Percentiles rank a stretch among this genome's conserved stretches.
Conservation (phyloP, 2,888 invertebrate genomes). For the Arge pagana region DNA sequence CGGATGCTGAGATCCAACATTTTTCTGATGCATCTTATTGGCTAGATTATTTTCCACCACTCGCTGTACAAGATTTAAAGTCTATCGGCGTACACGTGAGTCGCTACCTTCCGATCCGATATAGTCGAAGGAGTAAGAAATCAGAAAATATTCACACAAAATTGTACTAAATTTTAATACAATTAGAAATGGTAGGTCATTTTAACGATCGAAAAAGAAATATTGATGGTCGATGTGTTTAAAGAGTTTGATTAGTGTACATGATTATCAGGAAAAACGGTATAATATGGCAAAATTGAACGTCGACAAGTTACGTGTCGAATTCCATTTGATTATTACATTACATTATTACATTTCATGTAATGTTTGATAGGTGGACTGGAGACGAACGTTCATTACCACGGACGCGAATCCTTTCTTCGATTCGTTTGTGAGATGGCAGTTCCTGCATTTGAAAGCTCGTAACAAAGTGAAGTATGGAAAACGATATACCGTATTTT, state of each 20-base stretch:
- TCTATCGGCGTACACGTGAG: slow-evolving; percentile 91
- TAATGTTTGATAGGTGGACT: slow-evolving; percentile 76
- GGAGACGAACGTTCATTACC: slow-evolving; percentile 97
- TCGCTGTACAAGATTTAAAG: slow-evolving; percentile 83
- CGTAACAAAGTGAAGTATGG: slow-evolving; percentile 94
- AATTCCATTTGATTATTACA: slow-evolving; percentile 18
- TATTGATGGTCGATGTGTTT: no score
- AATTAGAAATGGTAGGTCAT: no score
- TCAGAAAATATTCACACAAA: slow-evolving; percentile 6
- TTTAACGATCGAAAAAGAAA: no score
- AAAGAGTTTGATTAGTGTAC: slow-evolving; percentile 3
- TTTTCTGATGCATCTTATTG: slow-evolving; percentile 92
- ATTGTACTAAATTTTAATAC: slow-evolving; percentile 16
- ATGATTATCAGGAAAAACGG: slow-evolving; percentile 10
- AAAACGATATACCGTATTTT: slow-evolving; percentile 95
- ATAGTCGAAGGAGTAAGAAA: not conserved
- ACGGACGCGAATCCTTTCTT: slow-evolving; percentile 97
- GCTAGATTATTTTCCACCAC: slow-evolving; percentile 96
- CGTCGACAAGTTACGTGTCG: not conserved
- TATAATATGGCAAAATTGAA: not conserved
- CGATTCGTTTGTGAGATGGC: slow-evolving; percentile 98
- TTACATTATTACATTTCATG: slow-evolving; percentile 12
- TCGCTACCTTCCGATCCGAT: no score
- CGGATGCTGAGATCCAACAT: slow-evolving; percentile 87
- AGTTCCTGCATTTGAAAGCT: slow-evolving; percentile 83